phyloP scores from a whole-genome alignment of 2,797 vertebrate species.

The Myotis daubentonii region DNA sequence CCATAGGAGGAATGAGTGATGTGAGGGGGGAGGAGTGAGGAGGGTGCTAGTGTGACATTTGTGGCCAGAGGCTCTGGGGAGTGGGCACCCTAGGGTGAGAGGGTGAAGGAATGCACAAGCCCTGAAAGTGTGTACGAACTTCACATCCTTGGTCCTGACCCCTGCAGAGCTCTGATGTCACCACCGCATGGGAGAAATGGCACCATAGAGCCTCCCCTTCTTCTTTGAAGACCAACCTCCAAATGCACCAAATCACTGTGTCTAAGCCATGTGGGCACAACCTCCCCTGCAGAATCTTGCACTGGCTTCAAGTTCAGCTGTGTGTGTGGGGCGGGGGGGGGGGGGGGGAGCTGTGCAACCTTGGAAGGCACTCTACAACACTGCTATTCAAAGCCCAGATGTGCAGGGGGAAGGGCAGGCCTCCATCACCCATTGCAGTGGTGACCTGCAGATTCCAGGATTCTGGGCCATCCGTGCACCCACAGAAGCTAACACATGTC shows the following conservation, averaged over 20 bases:
- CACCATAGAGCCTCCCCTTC: not conserved
- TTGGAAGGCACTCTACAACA: not conserved
- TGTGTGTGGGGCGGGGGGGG: too few species aligned
- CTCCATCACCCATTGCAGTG: accelerated
- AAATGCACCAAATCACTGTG: not conserved
- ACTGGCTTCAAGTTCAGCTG: not conserved
- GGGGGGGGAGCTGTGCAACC: not conserved
- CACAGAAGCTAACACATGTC: not conserved
- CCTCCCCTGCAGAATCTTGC: not conserved
- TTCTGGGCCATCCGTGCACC: not conserved
- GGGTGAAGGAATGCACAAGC: not conserved
- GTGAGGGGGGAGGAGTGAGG: not conserved
- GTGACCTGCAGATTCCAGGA: not conserved
- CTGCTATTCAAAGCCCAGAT: accelerated
- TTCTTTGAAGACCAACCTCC: not conserved
- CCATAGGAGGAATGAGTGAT: too few species aligned
- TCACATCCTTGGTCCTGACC: not conserved
- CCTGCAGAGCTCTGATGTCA: not conserved
- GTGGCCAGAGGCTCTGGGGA: not conserved
- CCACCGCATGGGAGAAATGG: not conserved
- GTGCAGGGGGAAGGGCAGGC: too few species aligned
- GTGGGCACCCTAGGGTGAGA: not conserved
- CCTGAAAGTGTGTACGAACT: not conserved
- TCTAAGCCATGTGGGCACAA: not conserved
- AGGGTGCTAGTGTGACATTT: not conserved